Evolutionary conservation across 1,140 invertebrate genomes (phyloP), one percentile per base, ranked within the genome.

Genomic region (Diachasmimorpha longicaudata): DNA sequence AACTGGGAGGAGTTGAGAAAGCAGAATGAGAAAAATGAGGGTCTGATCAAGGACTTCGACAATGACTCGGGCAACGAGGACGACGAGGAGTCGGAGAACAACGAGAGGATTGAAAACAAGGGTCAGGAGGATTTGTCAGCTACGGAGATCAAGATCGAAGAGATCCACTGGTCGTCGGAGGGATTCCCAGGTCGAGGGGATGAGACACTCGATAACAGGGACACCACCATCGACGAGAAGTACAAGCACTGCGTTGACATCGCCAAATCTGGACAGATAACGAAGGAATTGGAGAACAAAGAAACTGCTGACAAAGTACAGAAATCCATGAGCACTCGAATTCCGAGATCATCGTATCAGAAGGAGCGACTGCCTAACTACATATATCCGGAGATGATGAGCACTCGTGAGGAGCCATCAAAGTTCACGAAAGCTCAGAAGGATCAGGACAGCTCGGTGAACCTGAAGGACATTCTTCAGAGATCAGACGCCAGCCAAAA

Each of bases 1-100:
- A 88, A 89, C 63, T 89, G 88, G 88, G 87, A 89, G 14, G 87
- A 89, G 48, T 72, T 89, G 21, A 79, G 88, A 13, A 89, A 89
- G 19, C 80, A 80, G 2, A 89, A 83, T 42, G 88, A 89, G 70
- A 88, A 85, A n/a, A 87, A 89, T 68, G 88, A 89, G 42, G 88
- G 84, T 0, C 23, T 87, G 0, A 25, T 87, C 14, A 87, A 86
- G 48, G 85, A 77, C 13, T 82, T 87, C 0, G 79, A 79, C 19
- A 79, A 82, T 8, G 84, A 89, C 72, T 87, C 85, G 6, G 85
- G 81, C 0, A 83, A 87, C 75, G 86, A 89, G 5, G 85, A 87
- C 4, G 86, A 88, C 2, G 83, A 85, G 0, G 83, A 86, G 0
- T 80, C 83, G 0, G 79, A 80, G 25, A 44, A 6, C 3, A 31